phyloP scores from a whole-genome alignment of 1,140 invertebrate species.

The Metopolophium dirhodum region DNA sequence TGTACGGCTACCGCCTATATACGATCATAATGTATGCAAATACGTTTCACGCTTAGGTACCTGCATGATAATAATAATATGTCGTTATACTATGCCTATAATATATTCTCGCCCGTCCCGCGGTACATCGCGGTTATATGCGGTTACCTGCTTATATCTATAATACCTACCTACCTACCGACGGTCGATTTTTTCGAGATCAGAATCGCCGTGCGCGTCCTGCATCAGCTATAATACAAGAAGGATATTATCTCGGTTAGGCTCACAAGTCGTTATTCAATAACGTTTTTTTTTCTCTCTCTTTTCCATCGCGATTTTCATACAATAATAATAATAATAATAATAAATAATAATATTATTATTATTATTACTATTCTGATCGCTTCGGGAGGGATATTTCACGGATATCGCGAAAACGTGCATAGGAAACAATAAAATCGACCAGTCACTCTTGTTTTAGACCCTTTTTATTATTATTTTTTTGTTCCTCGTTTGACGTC shows the following conservation, averaged over 20 bases:
- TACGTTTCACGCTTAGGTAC: background rate
- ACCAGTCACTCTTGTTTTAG: conserved; percentile 54
- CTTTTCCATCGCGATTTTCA: background rate
- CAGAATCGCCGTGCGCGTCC: background rate
- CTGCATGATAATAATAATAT: background rate
- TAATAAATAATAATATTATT: background rate
- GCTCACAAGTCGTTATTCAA: background rate
- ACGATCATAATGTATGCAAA: background rate
- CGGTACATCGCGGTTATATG: background rate
- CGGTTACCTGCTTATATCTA: background rate
- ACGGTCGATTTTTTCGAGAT: background rate
- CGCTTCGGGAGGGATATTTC: background rate
- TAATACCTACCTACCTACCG: background rate
- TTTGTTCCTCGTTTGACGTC: conserved; percentile 52
- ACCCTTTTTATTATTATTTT: conserved; percentile 31
- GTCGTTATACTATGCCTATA: background rate
- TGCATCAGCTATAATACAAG: background rate
- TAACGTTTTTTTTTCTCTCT: background rate
- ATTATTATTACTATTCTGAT: background rate
- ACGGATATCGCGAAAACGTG: conserved; percentile 10
- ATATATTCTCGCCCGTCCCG: background rate
- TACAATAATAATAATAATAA: background rate
- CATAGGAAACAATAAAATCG: conserved; percentile 40
- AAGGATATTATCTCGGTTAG: background rate
- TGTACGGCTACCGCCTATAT: too few species aligned